Percentiles rank a stretch among this genome's conserved stretches.
Evolutionary conservation across 1,140 invertebrate species (phyloP).

Genomic region (Penaeus indicus): DNA sequence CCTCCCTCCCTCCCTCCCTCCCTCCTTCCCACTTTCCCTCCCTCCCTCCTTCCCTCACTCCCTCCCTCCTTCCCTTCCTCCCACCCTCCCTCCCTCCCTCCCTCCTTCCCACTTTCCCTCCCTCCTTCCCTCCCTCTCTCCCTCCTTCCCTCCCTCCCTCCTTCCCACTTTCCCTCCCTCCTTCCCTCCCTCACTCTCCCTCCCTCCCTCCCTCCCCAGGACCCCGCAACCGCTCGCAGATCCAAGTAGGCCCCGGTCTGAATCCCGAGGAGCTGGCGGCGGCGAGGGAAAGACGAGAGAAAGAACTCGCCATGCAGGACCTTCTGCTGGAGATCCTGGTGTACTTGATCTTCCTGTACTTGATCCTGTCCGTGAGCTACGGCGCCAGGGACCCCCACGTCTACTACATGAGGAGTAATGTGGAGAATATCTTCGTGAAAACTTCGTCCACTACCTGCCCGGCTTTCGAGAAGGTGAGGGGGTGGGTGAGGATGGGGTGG

Average conservation of each 20-base stretch:
- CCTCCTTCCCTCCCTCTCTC: background rate
- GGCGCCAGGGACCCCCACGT: constrained; percentile 70
- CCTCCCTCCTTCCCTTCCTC: constrained; percentile 1
- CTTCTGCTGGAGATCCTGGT: constrained; percentile 72
- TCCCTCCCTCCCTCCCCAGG: background rate
- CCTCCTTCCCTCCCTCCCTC: background rate
- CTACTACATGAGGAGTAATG: constrained; percentile 70
- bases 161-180: background rate
- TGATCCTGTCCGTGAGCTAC: constrained; percentile 73
- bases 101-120: background rate
- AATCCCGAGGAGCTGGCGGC: constrained; percentile 71
- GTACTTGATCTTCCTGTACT: constrained; percentile 73
- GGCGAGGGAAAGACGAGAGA: constrained; percentile 70
- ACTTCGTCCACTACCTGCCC: constrained; percentile 46
- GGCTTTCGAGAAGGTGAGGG: constrained; percentile 16
- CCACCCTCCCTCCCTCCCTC: background rate
- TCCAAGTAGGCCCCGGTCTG: constrained; percentile 68
- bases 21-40: background rate
- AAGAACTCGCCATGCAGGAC: constrained; percentile 71
- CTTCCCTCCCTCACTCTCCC: constrained; percentile 6
- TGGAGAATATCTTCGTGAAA: constrained; percentile 71
- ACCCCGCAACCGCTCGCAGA: background rate
- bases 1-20: constrained; percentile 10
- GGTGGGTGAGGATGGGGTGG: background rate
- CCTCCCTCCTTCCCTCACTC: constrained; percentile 20